A percentile compares a stretch with the other conserved stretches of the same genome.
Conservation (phyloP, 35 echinoderm and acorn worm genomes). For the Amphiura filiformis region DNA sequence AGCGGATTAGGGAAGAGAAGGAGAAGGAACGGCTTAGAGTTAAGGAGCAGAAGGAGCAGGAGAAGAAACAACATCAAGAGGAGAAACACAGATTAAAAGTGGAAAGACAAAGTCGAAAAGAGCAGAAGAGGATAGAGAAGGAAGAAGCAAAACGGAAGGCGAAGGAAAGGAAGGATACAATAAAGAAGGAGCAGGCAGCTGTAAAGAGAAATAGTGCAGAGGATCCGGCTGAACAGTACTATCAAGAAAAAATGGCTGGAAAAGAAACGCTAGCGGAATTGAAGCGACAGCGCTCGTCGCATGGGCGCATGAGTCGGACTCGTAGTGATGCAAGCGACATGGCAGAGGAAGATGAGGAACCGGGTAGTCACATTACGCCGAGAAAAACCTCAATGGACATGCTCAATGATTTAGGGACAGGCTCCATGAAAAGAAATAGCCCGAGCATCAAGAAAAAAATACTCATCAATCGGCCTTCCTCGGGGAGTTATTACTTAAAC, state of each 20-base stretch:
- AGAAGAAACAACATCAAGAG: conserved; percentile 13
- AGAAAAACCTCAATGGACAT: conserved; percentile 19
- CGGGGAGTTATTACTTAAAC: conserved; percentile 14
- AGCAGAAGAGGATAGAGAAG: conserved; percentile 37
- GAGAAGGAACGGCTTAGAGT: conserved; percentile 43
- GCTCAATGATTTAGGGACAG: conserved; percentile 6
- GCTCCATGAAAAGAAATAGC: neutral
- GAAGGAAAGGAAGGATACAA: conserved; percentile 14
- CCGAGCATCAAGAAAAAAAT: conserved; percentile 12
- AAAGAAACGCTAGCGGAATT: conserved; percentile 58
- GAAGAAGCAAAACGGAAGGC: conserved; percentile 20
- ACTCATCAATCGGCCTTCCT: conserved; percentile 1
- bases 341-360: neutral
- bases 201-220: neutral
- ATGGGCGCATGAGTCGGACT: conserved; percentile 21
- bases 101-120: conserved; percentile 28
- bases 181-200: neutral
- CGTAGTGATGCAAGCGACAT: conserved; percentile 15
- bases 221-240: neutral
- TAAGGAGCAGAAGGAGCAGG: conserved; percentile 48
- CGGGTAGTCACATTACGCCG: neutral
- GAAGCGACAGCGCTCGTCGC: conserved; percentile 40
- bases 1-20: conserved; percentile 26
- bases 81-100: conserved; percentile 44
- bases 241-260: conserved; percentile 4